These are phyloP conservation scores for Arizona elegans DNA, from an alignment of 2,113 vertebrate genomes.

Conservation along the genomic window DNA sequence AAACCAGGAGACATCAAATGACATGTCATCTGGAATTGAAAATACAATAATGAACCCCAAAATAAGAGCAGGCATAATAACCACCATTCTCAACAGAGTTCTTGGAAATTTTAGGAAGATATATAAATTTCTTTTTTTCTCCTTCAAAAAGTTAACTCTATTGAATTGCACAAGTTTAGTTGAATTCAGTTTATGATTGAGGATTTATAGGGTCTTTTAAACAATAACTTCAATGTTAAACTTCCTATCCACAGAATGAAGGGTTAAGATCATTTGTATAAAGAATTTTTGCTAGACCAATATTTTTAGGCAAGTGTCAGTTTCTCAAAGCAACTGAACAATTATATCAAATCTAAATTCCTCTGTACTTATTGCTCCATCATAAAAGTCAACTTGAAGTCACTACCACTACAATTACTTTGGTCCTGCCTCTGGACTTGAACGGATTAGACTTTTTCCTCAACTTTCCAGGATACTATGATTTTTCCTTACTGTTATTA, in stretches of 20 bases:
- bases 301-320: neutral
- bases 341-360: neutral
- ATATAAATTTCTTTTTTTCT: neutral
- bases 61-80: neutral
- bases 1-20: constrained; percentile 89
- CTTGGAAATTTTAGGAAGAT: neutral
- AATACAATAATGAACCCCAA: constrained; percentile 37
- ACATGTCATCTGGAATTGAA: constrained; percentile 76
- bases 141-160: neutral
- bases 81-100: neutral
- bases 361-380: neutral
- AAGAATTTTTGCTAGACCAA: neutral
- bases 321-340: neutral
- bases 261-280: neutral
- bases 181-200: neutral
- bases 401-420: neutral
- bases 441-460: neutral
- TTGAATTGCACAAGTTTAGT: neutral
- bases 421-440: neutral
- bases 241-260: neutral
- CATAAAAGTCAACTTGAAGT: neutral
- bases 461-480: neutral
- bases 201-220: neutral
- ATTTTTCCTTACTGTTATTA: neutral
- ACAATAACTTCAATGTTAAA: neutral